These are phyloP conservation scores for Acromyrmex heyeri DNA, from an alignment of 1,140 invertebrate genomes.

Conservation along the genomic window DNA sequence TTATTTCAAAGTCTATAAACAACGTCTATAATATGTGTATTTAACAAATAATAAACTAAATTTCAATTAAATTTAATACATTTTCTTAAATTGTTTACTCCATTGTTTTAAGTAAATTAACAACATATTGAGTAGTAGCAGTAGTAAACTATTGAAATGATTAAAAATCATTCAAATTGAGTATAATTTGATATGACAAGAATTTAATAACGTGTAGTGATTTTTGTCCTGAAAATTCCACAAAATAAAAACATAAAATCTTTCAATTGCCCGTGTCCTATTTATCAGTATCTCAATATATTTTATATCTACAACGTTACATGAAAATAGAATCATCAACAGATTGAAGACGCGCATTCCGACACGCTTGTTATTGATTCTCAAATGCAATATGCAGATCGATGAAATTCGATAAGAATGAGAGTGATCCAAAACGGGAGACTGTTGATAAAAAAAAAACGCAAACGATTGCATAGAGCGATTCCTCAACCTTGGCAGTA, in stretches of 20 bases:
- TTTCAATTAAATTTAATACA: too few species aligned
- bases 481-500: constrained; percentile 12
- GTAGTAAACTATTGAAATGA: too few species aligned
- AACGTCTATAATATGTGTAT: too few species aligned
- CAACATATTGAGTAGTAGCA: too few species aligned
- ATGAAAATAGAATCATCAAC: neutral
- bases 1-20: too few species aligned
- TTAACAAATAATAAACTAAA: too few species aligned
- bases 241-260: neutral
- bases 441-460: neutral
- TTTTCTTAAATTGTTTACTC: too few species aligned
- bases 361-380: neutral
- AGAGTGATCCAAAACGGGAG: neutral
- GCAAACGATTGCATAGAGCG: neutral
- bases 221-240: neutral
- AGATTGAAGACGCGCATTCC: neutral
- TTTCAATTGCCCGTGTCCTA: neutral
- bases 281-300: neutral
- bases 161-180: too few species aligned
- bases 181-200: too few species aligned
- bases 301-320: too few species aligned
- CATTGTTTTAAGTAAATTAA: too few species aligned
- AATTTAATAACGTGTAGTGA: too few species aligned
- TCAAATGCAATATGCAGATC: neutral
- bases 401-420: neutral